phyloP scores from a whole-genome alignment of 2,797 vertebrate genomes.

The Gymnoscopelus braueri region DNA sequence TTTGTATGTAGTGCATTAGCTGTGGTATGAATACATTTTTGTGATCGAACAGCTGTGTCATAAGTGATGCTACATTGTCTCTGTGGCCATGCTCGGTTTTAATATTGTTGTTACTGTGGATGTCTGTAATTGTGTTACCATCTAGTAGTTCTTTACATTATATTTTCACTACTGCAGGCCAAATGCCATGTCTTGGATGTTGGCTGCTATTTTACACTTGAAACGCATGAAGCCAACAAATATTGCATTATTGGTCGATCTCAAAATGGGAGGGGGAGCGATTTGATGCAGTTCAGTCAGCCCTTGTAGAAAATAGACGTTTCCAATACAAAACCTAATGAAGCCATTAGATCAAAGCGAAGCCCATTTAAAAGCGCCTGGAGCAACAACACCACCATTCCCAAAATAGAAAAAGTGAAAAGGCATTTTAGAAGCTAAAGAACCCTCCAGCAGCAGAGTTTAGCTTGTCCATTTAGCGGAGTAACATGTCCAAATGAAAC shows the following conservation, averaged over 20 bases:
- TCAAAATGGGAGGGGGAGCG: background rate
- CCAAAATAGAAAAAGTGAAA: slow-evolving; percentile 2
- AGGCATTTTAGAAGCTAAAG: background rate
- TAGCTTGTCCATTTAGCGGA: background rate
- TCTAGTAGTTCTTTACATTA: background rate
- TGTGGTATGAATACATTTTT: no score
- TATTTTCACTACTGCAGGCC: background rate
- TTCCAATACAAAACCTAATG: slow-evolving; percentile 3
- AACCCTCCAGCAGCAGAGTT: slow-evolving; percentile 5
- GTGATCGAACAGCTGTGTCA: no score
- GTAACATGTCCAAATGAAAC: background rate
- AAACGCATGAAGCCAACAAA: slow-evolving; percentile 1
- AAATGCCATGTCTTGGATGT: background rate
- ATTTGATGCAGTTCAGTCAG: background rate
- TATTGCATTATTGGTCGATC: slow-evolving; percentile 2
- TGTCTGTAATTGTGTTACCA: background rate
- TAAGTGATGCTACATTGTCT: no score
- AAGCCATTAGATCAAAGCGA: background rate
- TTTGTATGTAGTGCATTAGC: no score
- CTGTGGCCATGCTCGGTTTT: no score
- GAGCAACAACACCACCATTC: background rate
- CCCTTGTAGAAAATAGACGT: background rate
- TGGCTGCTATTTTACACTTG: slow-evolving; percentile 1
- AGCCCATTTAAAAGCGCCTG: background rate
- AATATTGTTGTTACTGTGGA: no score